phyloP scores from a whole-genome alignment of 2,888 invertebrate species.

The Actias luna region DNA sequence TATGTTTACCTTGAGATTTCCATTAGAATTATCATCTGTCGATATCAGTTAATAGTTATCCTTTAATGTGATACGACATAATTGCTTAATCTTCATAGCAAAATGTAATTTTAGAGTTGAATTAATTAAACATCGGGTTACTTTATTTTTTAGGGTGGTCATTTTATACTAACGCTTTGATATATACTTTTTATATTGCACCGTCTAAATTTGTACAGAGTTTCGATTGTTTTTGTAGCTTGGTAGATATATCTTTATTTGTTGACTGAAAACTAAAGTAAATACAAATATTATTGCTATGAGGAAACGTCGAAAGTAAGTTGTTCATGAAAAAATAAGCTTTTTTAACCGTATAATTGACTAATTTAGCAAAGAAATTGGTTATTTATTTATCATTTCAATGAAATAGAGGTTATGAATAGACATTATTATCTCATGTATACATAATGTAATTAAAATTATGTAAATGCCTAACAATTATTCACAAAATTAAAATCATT shows the following conservation, averaged over 20 bases:
- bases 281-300: too few species aligned
- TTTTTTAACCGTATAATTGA: too few species aligned
- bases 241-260: too few species aligned
- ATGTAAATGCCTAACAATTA: not conserved
- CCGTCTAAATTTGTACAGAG: too few species aligned
- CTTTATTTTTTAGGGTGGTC: not conserved
- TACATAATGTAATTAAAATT: not conserved
- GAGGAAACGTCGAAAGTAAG: too few species aligned
- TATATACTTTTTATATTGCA: too few species aligned
- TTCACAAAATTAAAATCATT: not conserved
- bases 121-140: not conserved
- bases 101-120: not conserved
- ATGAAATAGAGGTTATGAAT: not conserved
- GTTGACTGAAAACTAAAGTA: too few species aligned
- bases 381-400: not conserved
- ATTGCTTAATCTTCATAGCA: slow-evolving; percentile 1
- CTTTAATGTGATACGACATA: slow-evolving; percentile 4
- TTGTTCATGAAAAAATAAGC: too few species aligned
- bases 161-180: not conserved
- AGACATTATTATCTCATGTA: too few species aligned
- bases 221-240: too few species aligned
- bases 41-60: slow-evolving; percentile 4
- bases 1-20: slow-evolving; percentile 6
- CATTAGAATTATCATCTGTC: slow-evolving; percentile 6
- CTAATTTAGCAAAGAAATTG: too few species aligned